Conservation (phyloP, 2,113 vertebrate genomes). For the Paracanthobrama guichenoti region DNA sequence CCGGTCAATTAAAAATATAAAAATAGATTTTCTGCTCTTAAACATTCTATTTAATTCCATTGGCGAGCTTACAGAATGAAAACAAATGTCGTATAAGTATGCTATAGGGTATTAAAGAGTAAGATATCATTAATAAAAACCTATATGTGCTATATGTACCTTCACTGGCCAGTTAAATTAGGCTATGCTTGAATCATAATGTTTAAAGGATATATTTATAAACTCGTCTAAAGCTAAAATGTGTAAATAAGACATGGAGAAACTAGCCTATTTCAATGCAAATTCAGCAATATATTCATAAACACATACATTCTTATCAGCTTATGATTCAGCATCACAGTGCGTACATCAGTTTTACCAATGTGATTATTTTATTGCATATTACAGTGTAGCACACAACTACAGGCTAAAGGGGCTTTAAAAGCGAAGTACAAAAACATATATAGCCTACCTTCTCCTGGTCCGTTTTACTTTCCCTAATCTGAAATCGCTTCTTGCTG, state of each 20-base stretch:
- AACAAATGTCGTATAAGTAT: background rate
- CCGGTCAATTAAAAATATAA: background rate
- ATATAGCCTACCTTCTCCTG: background rate
- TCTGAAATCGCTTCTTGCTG: background rate
- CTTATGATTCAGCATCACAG: background rate
- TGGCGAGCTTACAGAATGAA: background rate
- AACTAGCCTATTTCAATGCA: background rate
- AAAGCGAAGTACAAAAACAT: background rate
- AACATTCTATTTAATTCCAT: background rate
- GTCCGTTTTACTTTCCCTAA: background rate
- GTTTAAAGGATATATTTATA: background rate
- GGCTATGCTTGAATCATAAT: background rate
- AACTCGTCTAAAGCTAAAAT: background rate
- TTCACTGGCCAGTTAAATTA: background rate
- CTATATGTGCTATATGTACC: background rate
- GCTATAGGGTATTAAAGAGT: background rate
- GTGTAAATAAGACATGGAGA: background rate
- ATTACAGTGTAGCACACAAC: background rate
- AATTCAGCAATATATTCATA: background rate
- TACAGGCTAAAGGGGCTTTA: background rate
- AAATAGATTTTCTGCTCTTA: background rate
- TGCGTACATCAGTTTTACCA: background rate
- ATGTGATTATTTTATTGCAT: background rate
- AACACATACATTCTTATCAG: background rate
- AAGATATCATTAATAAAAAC: background rate